Conservation (phyloP, 2,888 invertebrate genomes). For the Tortrix viridana region DNA sequence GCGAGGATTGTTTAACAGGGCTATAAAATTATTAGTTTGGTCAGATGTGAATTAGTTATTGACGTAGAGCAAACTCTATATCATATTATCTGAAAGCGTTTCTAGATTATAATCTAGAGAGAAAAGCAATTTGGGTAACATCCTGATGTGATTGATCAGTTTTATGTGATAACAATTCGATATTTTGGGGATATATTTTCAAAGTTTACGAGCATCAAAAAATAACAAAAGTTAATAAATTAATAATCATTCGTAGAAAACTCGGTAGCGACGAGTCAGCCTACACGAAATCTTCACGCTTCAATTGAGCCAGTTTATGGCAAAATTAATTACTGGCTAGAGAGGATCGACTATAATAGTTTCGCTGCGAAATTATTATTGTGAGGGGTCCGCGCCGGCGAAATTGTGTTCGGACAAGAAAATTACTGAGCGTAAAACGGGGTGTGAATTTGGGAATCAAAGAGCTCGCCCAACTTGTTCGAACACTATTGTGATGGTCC, state of each 20-base stretch:
- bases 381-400: conserved; percentile 71
- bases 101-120: too few species aligned
- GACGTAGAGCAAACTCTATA: conserved; percentile 5
- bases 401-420: conserved; percentile 84
- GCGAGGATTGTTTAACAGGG: conserved; percentile 27
- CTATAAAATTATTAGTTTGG: conserved; percentile 20
- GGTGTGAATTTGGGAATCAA: conserved; percentile 82
- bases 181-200: conserved; percentile 19
- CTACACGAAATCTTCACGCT: conserved; percentile 80
- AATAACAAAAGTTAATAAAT: conserved; percentile 66
- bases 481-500: conserved; percentile 71
- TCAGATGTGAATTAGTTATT: conserved; percentile 34
- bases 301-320: conserved; percentile 82
- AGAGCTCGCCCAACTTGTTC: conserved; percentile 73
- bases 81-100: too few species aligned
- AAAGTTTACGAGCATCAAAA: conserved; percentile 46
- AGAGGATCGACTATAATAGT: conserved; percentile 83
- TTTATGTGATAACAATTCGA: not conserved
- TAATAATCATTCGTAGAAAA: conserved; percentile 73
- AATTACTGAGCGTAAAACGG: conserved; percentile 84
- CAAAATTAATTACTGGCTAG: conserved; percentile 82
- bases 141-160: not conserved
- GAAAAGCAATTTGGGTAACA: too few species aligned
- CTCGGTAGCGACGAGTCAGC: conserved; percentile 61
- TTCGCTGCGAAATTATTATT: conserved; percentile 81